phyloP scores from a whole-genome alignment of 2,113 vertebrate species.

The Motacilla alba region DNA sequence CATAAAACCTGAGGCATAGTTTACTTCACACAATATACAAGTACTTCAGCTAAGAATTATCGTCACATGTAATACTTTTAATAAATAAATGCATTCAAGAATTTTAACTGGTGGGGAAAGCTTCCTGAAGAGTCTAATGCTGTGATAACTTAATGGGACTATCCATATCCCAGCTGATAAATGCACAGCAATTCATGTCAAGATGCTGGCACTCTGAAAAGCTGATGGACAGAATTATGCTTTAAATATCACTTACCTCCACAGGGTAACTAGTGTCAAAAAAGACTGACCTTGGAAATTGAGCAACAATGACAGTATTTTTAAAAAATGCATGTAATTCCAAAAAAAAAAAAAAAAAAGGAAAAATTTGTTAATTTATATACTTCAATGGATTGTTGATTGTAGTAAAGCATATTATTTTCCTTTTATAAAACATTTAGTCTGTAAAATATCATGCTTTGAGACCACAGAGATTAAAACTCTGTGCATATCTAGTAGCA shows the following conservation, averaged over 20 bases:
- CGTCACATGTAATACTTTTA: neutral
- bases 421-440: neutral
- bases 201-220: neutral
- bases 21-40: neutral
- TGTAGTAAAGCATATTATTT: neutral
- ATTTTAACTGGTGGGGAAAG: neutral
- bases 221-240: neutral
- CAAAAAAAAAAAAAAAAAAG: neutral
- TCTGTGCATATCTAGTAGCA: neutral
- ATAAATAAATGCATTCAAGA: neutral
- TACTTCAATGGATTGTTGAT: neutral
- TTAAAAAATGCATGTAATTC: neutral
- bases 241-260: neutral
- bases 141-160: constrained; percentile 21
- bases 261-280: neutral
- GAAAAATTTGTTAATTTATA: neutral
- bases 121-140: neutral
- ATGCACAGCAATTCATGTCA: constrained; percentile 1
- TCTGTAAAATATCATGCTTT: neutral
- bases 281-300: neutral
- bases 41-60: neutral
- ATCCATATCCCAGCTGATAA: constrained; percentile 8
- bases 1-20: neutral
- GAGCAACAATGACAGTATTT: neutral
- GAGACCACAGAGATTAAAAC: neutral